Evolutionary conservation across 2,888 invertebrate genomes (phyloP).

Genomic region (Ganaspis brasiliensis): DNA sequence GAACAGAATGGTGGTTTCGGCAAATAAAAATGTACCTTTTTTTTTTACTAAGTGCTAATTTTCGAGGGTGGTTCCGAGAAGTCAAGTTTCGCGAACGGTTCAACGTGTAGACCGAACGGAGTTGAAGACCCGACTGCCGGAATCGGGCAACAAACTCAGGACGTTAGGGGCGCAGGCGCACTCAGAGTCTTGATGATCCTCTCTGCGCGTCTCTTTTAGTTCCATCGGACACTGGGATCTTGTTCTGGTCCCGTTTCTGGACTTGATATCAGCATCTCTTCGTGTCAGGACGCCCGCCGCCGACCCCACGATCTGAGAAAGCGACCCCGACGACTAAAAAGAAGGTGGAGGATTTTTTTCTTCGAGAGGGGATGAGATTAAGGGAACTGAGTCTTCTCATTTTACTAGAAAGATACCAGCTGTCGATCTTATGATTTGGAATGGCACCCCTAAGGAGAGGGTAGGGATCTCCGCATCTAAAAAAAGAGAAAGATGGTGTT

Average conservation of each 20-base stretch:
- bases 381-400: too few relatives aligned
- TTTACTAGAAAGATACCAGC: too few relatives aligned
- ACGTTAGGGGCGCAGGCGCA: conserved; percentile 62
- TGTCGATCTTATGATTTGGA: too few relatives aligned
- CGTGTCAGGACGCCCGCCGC: conserved; percentile 10
- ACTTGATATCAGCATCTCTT: conserved; percentile 31
- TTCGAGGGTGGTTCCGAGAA: conserved; percentile 19
- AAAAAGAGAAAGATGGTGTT: too few relatives aligned
- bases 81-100: conserved; percentile 11
- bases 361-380: too few relatives aligned
- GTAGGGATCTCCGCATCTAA: too few relatives aligned
- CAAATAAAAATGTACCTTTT: too few relatives aligned
- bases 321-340: background rate
- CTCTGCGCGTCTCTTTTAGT: conserved; percentile 51
- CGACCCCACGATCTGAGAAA: background rate
- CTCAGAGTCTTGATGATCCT: conserved; percentile 48
- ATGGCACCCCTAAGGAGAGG: too few relatives aligned
- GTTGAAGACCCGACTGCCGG: conserved; percentile 77
- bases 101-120: conserved; percentile 75
- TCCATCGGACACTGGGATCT: conserved; percentile 40
- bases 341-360: too few relatives aligned
- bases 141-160: conserved; percentile 68
- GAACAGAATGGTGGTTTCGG: too few relatives aligned
- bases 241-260: conserved; percentile 42
- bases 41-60: background rate